Base-by-base conservation (phyloP, 2,888 invertebrate species). In the Drosophila mayaguana region DNA sequence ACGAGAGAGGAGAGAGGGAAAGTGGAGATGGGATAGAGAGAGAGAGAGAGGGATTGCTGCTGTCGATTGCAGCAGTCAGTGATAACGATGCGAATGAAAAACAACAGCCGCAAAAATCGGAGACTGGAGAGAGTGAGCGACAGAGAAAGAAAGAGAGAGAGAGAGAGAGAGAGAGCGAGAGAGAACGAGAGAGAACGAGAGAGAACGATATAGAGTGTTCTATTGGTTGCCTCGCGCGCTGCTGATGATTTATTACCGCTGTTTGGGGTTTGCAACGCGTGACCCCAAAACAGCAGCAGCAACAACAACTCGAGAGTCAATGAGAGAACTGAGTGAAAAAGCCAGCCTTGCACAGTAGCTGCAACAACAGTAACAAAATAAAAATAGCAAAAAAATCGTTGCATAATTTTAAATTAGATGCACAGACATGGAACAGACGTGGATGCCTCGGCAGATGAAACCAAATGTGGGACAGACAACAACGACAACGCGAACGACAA, bases 351-450 rank as follows among this genome's bases (percentile, higher is more conserved):
- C 36, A 88, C 67, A 75, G 51, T 22, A 32, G 16, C 67, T 75
- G 59, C 22, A 34, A n/a, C 22, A 38, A 11, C 60, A 63, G 16
- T n/a, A 46, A 59, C 63, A 63, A 82, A 69, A 77, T 36, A 64
- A 88, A 69, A 77, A 63, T 38, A 36, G n/a, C 18, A 50, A 63
- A 88, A 88, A 80, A 59, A 80, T 51, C 72, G 86, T 83, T 88
- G 88, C 87, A 90, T 90, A 90, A 86, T 86, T 86, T 86, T 74
- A 89, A 89, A 86, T 86, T 86, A 86, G 88, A 86, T 68, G 74
- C 86, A 80, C 90, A 86, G 88, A 88, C 88, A 88, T 71, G 72
- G 56, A 76, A 71, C 85, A 88, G 88, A 86, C 90, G 62, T 62
- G 62, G 50, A 60, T 64, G 61, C 72, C 53, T 61, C 40, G 42